Conservation (phyloP, 2,113 vertebrate genomes). For the Pampusana beccarii region DNA sequence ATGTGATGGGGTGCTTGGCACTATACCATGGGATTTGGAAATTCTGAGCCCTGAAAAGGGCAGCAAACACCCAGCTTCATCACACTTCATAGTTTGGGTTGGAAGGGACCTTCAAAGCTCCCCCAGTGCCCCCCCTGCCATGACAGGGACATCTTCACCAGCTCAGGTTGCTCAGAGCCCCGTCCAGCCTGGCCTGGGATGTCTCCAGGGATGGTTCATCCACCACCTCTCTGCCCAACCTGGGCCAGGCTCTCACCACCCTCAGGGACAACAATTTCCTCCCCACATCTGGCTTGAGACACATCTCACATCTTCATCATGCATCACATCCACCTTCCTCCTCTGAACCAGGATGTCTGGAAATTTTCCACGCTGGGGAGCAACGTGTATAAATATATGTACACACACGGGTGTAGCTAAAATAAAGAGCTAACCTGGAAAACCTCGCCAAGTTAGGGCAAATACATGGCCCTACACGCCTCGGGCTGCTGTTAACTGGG, state of each 20-base stretch:
- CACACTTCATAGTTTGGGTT: too few species aligned
- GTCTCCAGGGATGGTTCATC: too few species aligned
- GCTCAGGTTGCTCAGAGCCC: too few species aligned
- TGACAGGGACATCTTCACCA: too few species aligned
- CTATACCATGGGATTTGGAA: rapidly evolving
- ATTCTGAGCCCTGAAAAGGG: not conserved
- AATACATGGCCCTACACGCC: rapidly evolving
- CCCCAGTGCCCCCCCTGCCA: too few species aligned
- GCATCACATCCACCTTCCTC: not conserved
- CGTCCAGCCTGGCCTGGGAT: too few species aligned
- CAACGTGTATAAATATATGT: rapidly evolving
- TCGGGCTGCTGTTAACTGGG: not conserved
- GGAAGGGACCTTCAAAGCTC: too few species aligned
- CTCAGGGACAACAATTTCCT: too few species aligned
- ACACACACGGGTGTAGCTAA: not conserved
- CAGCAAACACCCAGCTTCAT: rapidly evolving
- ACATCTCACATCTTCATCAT: not conserved
- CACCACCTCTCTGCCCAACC: too few species aligned
- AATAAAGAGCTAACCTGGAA: not conserved
- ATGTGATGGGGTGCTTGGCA: not conserved
- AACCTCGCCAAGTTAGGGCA: not conserved
- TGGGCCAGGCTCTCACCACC: too few species aligned
- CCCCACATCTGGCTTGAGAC: not conserved
- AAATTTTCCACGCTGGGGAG: not conserved
- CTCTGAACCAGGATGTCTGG: not conserved